Conservation (phyloP, 2,797 vertebrate species). For the Malurus leucopterus region DNA sequence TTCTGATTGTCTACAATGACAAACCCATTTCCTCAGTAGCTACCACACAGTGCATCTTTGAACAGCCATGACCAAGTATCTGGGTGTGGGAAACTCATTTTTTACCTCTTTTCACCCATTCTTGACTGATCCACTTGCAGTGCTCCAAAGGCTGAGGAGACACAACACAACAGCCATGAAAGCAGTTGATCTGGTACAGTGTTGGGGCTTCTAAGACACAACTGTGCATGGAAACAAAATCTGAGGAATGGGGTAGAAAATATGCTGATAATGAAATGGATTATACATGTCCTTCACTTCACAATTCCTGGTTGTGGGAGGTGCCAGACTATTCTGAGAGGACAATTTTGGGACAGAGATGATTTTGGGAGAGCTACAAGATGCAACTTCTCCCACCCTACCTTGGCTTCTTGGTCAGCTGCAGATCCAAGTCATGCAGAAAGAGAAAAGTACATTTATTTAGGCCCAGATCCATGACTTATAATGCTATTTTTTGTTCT, state of each 20-base stretch:
- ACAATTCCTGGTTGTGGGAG: not conserved
- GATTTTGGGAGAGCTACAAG: not conserved
- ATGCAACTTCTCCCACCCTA: not conserved
- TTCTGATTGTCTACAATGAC: not conserved
- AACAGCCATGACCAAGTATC: not conserved
- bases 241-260: rapidly evolving
- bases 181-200: rapidly evolving
- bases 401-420: not conserved
- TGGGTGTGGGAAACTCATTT: not conserved
- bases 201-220: not conserved
- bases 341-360: not conserved
- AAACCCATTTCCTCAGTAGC: not conserved
- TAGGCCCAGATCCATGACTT: not conserved
- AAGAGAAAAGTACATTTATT: not conserved
- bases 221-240: not conserved
- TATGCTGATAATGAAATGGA: not conserved
- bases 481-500: not conserved
- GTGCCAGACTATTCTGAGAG: not conserved
- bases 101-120: not conserved
- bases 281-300: not conserved
- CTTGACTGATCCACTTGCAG: not conserved
- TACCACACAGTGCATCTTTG: not conserved
- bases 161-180: not conserved
- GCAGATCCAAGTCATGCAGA: not conserved
- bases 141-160: not conserved